Percentiles rank a stretch among this genome's conserved stretches.
These are phyloP conservation scores for Elgaria multicarinata DNA, from an alignment of 2,113 vertebrate species.

Conservation along the genomic window DNA sequence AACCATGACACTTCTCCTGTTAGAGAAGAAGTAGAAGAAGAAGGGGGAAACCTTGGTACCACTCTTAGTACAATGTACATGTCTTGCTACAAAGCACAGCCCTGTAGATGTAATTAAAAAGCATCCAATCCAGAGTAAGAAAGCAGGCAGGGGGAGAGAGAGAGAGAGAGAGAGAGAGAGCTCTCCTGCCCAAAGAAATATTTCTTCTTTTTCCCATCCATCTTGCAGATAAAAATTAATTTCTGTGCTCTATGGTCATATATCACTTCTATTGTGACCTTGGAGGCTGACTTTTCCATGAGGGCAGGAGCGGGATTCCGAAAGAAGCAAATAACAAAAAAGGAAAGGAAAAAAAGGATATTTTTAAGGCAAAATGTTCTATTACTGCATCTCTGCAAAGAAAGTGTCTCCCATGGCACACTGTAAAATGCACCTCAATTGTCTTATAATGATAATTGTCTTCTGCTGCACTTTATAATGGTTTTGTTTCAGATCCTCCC, in stretches of 20 bases:
- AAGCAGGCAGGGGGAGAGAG: neutral
- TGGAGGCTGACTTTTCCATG: neutral
- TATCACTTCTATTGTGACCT: constrained; percentile 19
- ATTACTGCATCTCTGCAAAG: neutral
- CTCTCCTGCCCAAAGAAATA: neutral
- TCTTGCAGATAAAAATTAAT: constrained; percentile 32
- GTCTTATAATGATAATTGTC: constrained; percentile 26
- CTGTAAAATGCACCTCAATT: constrained; percentile 36
- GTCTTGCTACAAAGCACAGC: neutral
- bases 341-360: too few relatives aligned
- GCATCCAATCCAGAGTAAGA: neutral
- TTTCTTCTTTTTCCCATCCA: constrained; percentile 21
- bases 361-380: neutral
- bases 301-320: neutral
- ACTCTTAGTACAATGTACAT: neutral
- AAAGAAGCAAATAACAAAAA: neutral
- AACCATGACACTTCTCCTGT: neutral
- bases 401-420: accelerated
- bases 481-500: constrained; percentile 15
- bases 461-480: constrained; percentile 14
- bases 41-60: neutral
- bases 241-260: constrained; percentile 21
- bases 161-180: neutral
- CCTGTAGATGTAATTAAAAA: constrained; percentile 33
- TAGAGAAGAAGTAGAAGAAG: neutral